A percentile compares a stretch with the other conserved stretches of the same genome.
Evolutionary conservation across 1,140 invertebrate species (phyloP).

Genomic region (Listronotus bonariensis): DNA sequence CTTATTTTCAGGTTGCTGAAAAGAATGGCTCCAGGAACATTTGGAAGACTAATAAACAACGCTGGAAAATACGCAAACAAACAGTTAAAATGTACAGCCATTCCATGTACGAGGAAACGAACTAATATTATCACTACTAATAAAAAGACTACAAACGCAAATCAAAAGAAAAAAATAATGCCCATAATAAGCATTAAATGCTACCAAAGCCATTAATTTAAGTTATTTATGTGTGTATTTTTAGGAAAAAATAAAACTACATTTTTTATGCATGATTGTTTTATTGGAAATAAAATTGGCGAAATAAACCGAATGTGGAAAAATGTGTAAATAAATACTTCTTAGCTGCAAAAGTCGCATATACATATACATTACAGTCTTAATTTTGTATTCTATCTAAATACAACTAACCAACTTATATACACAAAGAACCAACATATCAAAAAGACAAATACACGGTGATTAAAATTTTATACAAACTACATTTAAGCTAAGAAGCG

Average conservation of each 20-base stretch:
- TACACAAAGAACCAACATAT: slow-evolving; percentile 44
- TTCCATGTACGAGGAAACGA: slow-evolving; percentile 47
- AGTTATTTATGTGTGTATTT: slow-evolving; percentile 45
- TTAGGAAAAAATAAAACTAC: slow-evolving; percentile 34
- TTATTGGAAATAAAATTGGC: slow-evolving; percentile 33
- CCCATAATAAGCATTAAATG: slow-evolving; percentile 40
- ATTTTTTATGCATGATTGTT: slow-evolving; percentile 24
- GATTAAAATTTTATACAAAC: slow-evolving; percentile 40
- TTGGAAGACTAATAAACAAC: slow-evolving; percentile 48
- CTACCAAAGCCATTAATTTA: slow-evolving; percentile 44
- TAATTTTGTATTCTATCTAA: slow-evolving; percentile 48
- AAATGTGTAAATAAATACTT: slow-evolving; percentile 48
- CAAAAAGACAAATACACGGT: slow-evolving; percentile 43
- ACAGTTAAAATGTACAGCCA: slow-evolving; percentile 48
- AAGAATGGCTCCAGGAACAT: slow-evolving; percentile 45
- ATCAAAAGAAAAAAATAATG: slow-evolving; percentile 27
- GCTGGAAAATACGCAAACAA: slow-evolving; percentile 47
- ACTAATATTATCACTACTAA: slow-evolving; percentile 16
- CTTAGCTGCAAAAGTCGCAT: slow-evolving; percentile 47
- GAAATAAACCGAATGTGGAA: slow-evolving; percentile 31
- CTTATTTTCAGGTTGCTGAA: slow-evolving; percentile 48
- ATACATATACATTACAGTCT: slow-evolving; percentile 50
- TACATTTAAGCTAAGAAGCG: slow-evolving; percentile 43
- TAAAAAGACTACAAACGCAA: slow-evolving; percentile 9
- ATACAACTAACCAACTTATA: slow-evolving; percentile 45